These are phyloP conservation scores for Virgularia gustaviana DNA, from an alignment of 92 coral and sea anemone genomes.

Conservation along the genomic window DNA sequence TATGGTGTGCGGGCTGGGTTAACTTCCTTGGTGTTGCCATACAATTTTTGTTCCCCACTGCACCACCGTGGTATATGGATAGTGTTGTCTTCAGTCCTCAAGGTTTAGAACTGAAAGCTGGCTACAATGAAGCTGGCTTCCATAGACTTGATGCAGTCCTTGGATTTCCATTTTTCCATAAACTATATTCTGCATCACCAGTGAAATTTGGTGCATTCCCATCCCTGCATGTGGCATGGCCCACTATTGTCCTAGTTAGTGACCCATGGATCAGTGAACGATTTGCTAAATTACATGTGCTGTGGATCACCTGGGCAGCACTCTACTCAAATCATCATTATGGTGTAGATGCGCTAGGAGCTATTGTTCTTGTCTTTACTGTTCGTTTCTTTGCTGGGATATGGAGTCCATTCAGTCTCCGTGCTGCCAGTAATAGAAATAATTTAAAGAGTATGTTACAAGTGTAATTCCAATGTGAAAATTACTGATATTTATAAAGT, in stretches of 20 bases:
- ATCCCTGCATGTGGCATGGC: slow-evolving; percentile 98
- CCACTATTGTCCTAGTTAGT: slow-evolving; percentile 87
- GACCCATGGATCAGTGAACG: slow-evolving; percentile 99
- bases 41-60: slow-evolving; percentile 91
- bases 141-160: slow-evolving; percentile 90
- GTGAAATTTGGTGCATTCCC: slow-evolving; percentile 98
- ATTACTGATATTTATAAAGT: not conserved
- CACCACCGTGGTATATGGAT: slow-evolving; percentile 99
- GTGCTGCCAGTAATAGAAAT: slow-evolving; percentile 17
- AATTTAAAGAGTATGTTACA: slow-evolving; percentile 18
- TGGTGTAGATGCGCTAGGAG: slow-evolving; percentile 99
- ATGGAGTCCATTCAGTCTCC: slow-evolving; percentile 79
- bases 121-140: slow-evolving; percentile 95
- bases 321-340: slow-evolving; percentile 98
- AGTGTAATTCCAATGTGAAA: slow-evolving; percentile 10
- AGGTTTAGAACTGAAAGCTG: slow-evolving; percentile 79
- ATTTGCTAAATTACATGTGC: slow-evolving; percentile 97
- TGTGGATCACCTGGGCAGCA: slow-evolving; percentile 99
- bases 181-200: slow-evolving; percentile 95
- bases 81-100: slow-evolving; percentile 87
- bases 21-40: slow-evolving; percentile 81
- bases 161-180: slow-evolving; percentile 90
- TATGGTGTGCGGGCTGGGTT: slow-evolving; percentile 99
- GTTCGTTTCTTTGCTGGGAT: slow-evolving; percentile 93
- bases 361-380: slow-evolving; percentile 83